Base-by-base conservation (phyloP, 2,888 invertebrate genomes). In the Herminia tarsipennalis region DNA sequence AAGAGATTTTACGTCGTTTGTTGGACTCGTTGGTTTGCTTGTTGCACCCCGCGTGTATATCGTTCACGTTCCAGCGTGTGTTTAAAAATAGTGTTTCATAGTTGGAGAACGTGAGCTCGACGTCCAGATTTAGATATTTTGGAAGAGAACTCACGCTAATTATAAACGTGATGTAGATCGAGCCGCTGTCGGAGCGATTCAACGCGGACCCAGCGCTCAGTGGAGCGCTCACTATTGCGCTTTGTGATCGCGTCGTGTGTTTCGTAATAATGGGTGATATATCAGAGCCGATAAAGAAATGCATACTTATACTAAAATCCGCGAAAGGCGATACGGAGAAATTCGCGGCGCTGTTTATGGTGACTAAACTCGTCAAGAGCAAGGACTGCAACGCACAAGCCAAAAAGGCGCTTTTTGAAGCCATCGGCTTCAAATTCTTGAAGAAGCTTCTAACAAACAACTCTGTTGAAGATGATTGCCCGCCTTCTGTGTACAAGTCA, bases 331-430 rank as follows among this genome's bases (percentile, higher is more conserved):
- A 98, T 83, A 97, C 97, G 0, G 97, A 98, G 83, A 97, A 97
- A 81, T 97, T 98, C 81, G 97, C 98, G 25, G 97, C 96, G 0
- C 92, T 98, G 35, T 97, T 98, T 81, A 95, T 98, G 95, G 97
- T 98, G 38, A 97, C 98, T 1, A 98, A 98, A 83, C 86, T 97
- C 39, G 95, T 98, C 24, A 96, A 96, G 82, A 95, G 95, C 57
- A 95, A 95, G 75, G 96, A 97, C 70, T 96, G 97, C 77, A 94
- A 93, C 66, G 88, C 94, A 5, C 92, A 93, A n/a, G 94, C 94
- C n/a, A 96, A 96, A 78, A 95, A 94, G 71, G 93, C 95, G 20
- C 92, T 98, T 1, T 97, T 98, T 73, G 96, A 98, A 87, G 96
- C 97, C 1, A 97, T 98, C 68, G 98, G 98, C 13, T 95, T 97